Base-by-base conservation (phyloP, 2,888 invertebrate genomes). In the Melinopterus prodromus region DNA sequence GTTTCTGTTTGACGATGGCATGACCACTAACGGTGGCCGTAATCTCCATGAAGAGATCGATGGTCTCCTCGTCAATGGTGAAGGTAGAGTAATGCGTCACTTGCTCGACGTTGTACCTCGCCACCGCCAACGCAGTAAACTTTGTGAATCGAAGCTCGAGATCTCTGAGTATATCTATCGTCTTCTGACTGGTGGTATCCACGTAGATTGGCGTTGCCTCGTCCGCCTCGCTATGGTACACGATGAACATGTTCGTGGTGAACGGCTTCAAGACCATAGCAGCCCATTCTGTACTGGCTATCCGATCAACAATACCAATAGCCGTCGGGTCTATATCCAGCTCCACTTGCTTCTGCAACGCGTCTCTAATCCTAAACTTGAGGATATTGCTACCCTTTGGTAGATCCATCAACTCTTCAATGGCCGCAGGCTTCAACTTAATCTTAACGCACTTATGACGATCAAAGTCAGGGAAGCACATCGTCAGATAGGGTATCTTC, bases 201-300 rank as follows among this genome's bases (percentile, higher is more conserved):
- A 79, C 26, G 16, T 79, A 79, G 15, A 76, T 79, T 26, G 79
- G 79, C 9, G 75, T 70, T 16, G 69, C 36, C 14, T 53, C 35
- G 6, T 74, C 75, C 4, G 26, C 16, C 26, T 76, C 79, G 69
- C 7, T 26, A 4, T 35, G 16, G 36, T 69, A 79, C 0, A 79
- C 6, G 35, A 79, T 70, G 5, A 78, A 35, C 38, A 78, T 78
- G 26, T 70, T 70, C 14, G 15, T 71, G 14, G 78, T 70, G 15
- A n/a, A 36, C 4, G 78, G 71, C 16, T 35, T 26, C 38, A 71
- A 71, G 9, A 78, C n/a, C 6, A 36, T n/a, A 7, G 78, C 78
- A 9, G 70, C 36, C 0, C n/a, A 35, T 4, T 16, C 12, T 6
- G 15, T n/a, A 6, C 70, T 14, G 4, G 16, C 70, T 0, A 79